Conservation (phyloP, 2,113 vertebrate genomes). For the Pelodiscus sinensis region DNA sequence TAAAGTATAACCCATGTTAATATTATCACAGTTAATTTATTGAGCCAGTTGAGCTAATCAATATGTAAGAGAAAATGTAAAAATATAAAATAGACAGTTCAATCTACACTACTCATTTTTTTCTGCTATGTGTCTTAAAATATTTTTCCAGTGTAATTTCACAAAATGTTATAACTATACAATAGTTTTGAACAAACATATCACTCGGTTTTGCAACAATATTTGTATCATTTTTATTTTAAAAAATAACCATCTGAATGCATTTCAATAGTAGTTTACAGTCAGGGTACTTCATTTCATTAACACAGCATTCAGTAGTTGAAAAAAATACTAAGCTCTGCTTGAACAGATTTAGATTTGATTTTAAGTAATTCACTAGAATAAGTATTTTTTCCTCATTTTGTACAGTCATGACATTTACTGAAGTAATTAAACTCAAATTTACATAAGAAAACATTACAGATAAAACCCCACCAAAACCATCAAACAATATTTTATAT, state of each 20-base stretch:
- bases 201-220: constrained; percentile 62
- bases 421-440: constrained; percentile 63
- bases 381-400: constrained; percentile 56
- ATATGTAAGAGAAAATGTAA: not conserved
- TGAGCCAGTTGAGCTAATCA: not conserved
- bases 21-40: not conserved
- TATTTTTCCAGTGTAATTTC: not conserved
- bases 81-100: accelerated
- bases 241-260: constrained; percentile 88
- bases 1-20: not conserved
- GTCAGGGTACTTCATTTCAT: constrained; percentile 71
- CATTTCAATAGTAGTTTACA: constrained; percentile 77
- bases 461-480: constrained; percentile 78
- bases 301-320: constrained; percentile 83
- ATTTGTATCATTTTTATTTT: constrained; percentile 85
- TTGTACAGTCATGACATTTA: constrained; percentile 64
- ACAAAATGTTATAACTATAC: not conserved
- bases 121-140: not conserved
- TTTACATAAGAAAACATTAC: constrained; percentile 76
- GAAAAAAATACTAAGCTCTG: constrained; percentile 81
- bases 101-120: not conserved
- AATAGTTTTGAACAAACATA: constrained; percentile 29
- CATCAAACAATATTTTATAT: constrained; percentile 76
- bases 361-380: constrained; percentile 64
- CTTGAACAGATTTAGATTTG: constrained; percentile 75